phyloP scores from a whole-genome alignment of 2,888 invertebrate species.

The Acronicta alni region DNA sequence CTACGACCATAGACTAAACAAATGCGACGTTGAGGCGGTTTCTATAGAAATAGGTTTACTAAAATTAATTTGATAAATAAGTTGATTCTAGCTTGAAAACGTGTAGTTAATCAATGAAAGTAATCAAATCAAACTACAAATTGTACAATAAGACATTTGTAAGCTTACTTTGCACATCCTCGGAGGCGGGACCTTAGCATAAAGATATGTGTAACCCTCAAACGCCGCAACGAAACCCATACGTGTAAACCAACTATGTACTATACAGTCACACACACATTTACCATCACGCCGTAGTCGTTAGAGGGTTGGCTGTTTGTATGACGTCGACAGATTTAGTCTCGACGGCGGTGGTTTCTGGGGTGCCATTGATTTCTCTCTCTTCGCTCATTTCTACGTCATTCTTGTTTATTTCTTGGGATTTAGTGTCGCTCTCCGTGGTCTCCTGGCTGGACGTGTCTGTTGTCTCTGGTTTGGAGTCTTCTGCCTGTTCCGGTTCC shows the following conservation, averaged over 20 bases:
- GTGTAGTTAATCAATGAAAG: not conserved
- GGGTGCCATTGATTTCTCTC: constrained; percentile 70
- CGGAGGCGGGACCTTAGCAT: constrained; percentile 24
- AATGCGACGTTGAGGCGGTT: constrained; percentile 44
- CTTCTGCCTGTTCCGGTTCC: constrained; percentile 57
- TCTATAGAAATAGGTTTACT: constrained; percentile 16
- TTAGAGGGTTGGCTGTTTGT: constrained; percentile 61
- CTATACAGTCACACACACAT: constrained; percentile 28
- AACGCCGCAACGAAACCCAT: constrained; percentile 38
- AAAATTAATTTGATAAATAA: constrained; percentile 23
- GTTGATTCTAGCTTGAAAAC: constrained; percentile 10
- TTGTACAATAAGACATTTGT: not conserved
- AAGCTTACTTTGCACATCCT: not conserved
- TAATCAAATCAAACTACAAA: not conserved
- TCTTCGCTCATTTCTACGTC: constrained; percentile 52
- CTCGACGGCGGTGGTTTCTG: constrained; percentile 56
- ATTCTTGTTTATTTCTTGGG: constrained; percentile 56
- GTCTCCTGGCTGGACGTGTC: constrained; percentile 79
- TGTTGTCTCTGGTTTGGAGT: constrained; percentile 70
- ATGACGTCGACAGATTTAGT: constrained; percentile 65
- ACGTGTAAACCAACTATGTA: constrained; percentile 54
- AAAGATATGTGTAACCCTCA: constrained; percentile 45
- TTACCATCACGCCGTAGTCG: constrained; percentile 77
- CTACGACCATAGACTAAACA: constrained; percentile 32
- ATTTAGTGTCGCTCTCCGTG: constrained; percentile 61